A percentile compares a stretch with the other conserved stretches of the same genome.
phyloP scores from a whole-genome alignment of 2,888 invertebrate species.

The Drosophila subsilvestris region DNA sequence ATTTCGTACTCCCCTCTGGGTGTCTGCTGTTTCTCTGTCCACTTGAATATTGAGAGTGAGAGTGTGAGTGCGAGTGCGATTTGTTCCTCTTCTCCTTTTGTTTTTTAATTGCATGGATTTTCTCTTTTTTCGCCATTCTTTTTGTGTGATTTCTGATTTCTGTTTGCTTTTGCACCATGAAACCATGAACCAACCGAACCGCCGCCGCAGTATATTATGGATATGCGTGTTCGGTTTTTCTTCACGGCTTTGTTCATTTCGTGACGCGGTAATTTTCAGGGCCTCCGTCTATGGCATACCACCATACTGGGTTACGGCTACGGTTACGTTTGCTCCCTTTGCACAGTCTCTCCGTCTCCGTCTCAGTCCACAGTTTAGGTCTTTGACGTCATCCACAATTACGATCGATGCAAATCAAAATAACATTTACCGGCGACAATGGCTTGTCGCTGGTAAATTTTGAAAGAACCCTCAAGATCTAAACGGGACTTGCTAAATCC shows the following conservation, averaged over 20 bases:
- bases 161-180: conserved; percentile 51
- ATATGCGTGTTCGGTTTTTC: conserved; percentile 48
- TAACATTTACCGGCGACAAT: conserved; percentile 47
- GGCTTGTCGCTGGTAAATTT: conserved; percentile 4
- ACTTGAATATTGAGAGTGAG: not conserved
- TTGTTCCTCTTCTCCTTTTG: conserved; percentile 12
- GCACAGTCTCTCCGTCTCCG: not conserved
- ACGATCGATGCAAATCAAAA: conserved; percentile 62
- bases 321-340: conserved; percentile 21
- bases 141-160: conserved; percentile 43
- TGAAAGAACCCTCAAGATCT: conserved; percentile 17
- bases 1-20: conserved; percentile 20
- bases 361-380: not conserved
- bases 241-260: conserved; percentile 15
- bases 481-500: not conserved
- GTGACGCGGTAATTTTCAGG: conserved; percentile 50
- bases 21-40: conserved; percentile 11
- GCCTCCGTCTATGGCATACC: conserved; percentile 29
- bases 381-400: conserved; percentile 60
- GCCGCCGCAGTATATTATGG: conserved; percentile 41
- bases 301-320: conserved; percentile 39
- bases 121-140: conserved; percentile 8
- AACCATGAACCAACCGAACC: conserved; percentile 21
- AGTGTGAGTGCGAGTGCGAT: not conserved
- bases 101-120: conserved; percentile 40